Evolutionary conservation across 2,797 vertebrate genomes (phyloP).

Genomic region (Calcarius lapponicus): DNA sequence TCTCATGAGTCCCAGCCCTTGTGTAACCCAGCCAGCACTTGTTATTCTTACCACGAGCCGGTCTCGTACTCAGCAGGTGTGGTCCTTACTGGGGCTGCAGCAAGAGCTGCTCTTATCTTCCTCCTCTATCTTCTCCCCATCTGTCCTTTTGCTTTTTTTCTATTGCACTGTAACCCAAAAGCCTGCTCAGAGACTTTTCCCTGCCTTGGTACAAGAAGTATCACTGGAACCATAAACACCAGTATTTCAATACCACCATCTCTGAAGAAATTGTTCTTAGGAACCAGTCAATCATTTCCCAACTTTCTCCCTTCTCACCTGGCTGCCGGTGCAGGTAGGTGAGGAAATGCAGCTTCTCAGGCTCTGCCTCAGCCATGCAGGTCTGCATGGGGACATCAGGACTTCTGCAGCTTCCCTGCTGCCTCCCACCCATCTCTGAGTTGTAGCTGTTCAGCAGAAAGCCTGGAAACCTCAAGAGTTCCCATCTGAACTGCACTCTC

Average conservation of each 20-base stretch:
- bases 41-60: rapidly evolving
- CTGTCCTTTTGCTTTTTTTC: rapidly evolving
- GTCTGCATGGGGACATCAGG: neutral
- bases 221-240: neutral
- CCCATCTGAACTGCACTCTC: neutral
- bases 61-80: neutral
- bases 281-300: neutral
- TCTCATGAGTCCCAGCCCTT: neutral
- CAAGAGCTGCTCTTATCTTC: neutral
- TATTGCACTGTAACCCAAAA: neutral
- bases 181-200: neutral
- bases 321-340: neutral
- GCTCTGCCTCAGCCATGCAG: neutral
- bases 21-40: neutral
- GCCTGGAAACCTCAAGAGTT: rapidly evolving
- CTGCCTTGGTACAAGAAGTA: neutral
- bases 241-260: neutral
- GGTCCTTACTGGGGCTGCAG: neutral
- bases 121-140: neutral
- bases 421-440: neutral
- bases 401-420: neutral
- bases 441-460: neutral
- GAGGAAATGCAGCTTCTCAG: neutral
- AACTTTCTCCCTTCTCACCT: neutral
- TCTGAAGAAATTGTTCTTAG: neutral